Evolutionary conservation across 2,888 invertebrate species (phyloP).

Genomic region (Zygothrica quintamaculata): DNA sequence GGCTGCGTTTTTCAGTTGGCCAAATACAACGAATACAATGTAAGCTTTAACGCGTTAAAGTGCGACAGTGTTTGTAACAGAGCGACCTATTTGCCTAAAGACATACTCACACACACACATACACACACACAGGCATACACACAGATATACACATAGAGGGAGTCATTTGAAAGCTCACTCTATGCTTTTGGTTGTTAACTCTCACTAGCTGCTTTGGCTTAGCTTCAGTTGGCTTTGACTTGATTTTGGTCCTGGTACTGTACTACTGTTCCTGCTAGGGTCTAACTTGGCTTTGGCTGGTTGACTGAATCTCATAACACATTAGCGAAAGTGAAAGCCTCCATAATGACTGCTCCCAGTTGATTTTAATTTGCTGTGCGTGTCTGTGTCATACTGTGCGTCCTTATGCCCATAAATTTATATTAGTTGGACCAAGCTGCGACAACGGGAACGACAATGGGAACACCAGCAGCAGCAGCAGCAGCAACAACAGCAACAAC

Average conservation of each 20-base stretch:
- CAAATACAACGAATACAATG: slow-evolving; percentile 68
- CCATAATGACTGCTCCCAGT: slow-evolving; percentile 81
- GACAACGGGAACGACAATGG: slow-evolving; percentile 1
- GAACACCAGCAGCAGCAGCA: background rate
- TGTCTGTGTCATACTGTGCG: slow-evolving; percentile 66
- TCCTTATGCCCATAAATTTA: slow-evolving; percentile 71
- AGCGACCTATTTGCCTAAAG: slow-evolving; percentile 75
- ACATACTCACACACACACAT: slow-evolving; percentile 34
- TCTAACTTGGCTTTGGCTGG: slow-evolving; percentile 37
- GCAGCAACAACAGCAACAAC: background rate
- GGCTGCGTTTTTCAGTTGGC: slow-evolving; percentile 52
- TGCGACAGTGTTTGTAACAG: slow-evolving; percentile 58
- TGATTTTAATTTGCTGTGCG: slow-evolving; percentile 78
- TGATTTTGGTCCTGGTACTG: too few relatives aligned
- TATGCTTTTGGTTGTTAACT: slow-evolving; percentile 43
- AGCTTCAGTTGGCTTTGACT: slow-evolving; percentile 21
- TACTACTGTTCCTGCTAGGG: too few relatives aligned
- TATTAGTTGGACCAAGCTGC: slow-evolving; percentile 61
- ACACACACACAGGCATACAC: background rate
- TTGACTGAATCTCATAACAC: slow-evolving; percentile 72
- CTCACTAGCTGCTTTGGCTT: slow-evolving; percentile 32
- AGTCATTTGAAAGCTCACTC: slow-evolving; percentile 24
- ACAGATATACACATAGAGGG: background rate
- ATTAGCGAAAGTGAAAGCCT: slow-evolving; percentile 79
- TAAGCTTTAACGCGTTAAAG: slow-evolving; percentile 67